A percentile compares a stretch with the other conserved stretches of the same genome.
phyloP scores from a whole-genome alignment of 2,113 vertebrate genomes.

The Hemibagrus wyckioides region DNA sequence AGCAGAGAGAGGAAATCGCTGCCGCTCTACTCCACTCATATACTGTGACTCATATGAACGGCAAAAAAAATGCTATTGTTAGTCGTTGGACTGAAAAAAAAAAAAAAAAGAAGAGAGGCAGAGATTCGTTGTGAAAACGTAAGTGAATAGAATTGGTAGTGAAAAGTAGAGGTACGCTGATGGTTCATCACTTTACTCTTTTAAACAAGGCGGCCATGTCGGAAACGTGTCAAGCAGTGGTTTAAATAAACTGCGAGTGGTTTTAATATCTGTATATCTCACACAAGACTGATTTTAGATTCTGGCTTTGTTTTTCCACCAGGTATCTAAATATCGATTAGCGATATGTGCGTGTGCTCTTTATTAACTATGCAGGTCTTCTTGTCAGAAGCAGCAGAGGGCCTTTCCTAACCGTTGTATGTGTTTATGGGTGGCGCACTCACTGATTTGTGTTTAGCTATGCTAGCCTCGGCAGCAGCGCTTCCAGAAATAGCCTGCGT shows the following conservation, averaged over 20 bases:
- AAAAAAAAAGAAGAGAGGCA: background rate
- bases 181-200: background rate
- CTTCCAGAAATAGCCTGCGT: background rate
- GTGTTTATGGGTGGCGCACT: background rate
- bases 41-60: background rate
- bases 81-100: background rate
- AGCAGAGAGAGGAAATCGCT: slow-evolving; percentile 12
- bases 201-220: background rate
- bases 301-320: background rate
- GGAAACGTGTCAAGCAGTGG: background rate
- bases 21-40: background rate
- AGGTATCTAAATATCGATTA: background rate
- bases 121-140: background rate
- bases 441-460: background rate
- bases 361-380: background rate
- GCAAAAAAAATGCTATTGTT: slow-evolving; percentile 2
- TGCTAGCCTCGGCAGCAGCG: background rate
- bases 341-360: background rate
- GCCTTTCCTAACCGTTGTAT: background rate
- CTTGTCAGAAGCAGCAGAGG: background rate
- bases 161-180: background rate
- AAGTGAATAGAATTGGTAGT: background rate
- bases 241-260: background rate
- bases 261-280: background rate
- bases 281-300: background rate